phyloP scores from a whole-genome alignment of 1,140 invertebrate species.

The Drosophila chauvacae region DNA sequence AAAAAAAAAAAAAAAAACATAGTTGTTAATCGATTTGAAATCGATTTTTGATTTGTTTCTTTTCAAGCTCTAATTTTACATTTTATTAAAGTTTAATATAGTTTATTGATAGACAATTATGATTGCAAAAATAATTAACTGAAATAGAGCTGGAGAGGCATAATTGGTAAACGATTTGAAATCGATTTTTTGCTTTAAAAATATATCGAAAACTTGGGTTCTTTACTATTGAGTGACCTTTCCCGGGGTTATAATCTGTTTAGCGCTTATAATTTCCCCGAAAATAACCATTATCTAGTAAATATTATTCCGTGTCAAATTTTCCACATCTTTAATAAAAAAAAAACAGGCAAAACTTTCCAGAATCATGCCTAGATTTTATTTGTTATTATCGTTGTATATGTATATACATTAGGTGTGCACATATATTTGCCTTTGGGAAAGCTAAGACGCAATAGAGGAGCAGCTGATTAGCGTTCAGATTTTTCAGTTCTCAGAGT shows the following conservation, averaged over 20 bases:
- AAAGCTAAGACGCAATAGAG: constrained; percentile 48
- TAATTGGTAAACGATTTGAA: not conserved
- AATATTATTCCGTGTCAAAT: constrained; percentile 6
- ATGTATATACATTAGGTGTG: not conserved
- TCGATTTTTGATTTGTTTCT: not conserved
- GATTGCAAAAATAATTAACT: not conserved
- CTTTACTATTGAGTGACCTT: not conserved
- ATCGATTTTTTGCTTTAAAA: not conserved
- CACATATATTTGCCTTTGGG: constrained; percentile 19
- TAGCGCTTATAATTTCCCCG: not conserved
- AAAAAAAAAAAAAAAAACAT: too few relatives aligned
- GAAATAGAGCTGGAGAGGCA: not conserved
- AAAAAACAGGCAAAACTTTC: constrained; percentile 44
- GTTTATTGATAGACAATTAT: not conserved
- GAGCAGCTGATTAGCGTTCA: constrained; percentile 42
- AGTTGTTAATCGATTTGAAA: not conserved
- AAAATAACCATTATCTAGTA: not conserved
- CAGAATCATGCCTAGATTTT: constrained; percentile 36
- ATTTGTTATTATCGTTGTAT: constrained; percentile 21
- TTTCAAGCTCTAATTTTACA: too few relatives aligned
- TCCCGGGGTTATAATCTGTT: too few relatives aligned
- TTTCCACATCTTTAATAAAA: constrained; percentile 21
- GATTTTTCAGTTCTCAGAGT: constrained; percentile 44
- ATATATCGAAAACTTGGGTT: not conserved
- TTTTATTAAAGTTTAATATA: not conserved